Base-by-base conservation (phyloP, 2,888 invertebrate species). In the Drosophila monieri region DNA sequence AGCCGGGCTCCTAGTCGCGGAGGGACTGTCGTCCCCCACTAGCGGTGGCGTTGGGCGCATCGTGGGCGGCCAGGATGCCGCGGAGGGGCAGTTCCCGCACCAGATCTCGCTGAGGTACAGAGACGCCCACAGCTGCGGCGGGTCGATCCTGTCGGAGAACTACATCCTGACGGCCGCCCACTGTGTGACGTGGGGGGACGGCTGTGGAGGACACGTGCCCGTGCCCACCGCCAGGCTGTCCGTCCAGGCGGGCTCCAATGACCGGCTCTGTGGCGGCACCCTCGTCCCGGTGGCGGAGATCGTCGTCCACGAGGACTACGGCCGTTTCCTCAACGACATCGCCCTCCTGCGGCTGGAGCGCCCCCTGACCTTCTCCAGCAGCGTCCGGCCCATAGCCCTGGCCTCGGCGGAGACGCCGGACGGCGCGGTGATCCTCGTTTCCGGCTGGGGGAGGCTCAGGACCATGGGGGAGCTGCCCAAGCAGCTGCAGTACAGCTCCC, bases 371-470 rank as follows among this genome's bases (percentile, higher is more conserved):
- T 86, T 55, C 43, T 79, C 89, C 5, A 30, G 43, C 0, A 72
- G 44, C 23, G 83, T 91, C 6, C 62, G 88, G 60, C 52, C 89
- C 2, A 88, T 91, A 4, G 3, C 5, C 10, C 58, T 91, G 70
- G 80, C 85, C n/a, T 68, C 60, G 0, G 37, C 25, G 5, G 81
- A 80, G 30, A 75, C 87, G 8, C 83, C 89, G 0, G 67, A 55
- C 8, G 71, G 79, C 6, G 62, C 43, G 5, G 56, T 76, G 3
- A 73, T 90, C 9, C 62, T 80, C 4, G 80, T 90, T 21, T 86
- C 90, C 0, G 91, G 90, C 8, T 90, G 89, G 89, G 90, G 90
- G 30, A 80, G 73, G 14, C 14, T 84, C 12, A 62, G 61, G 12
- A 57, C 66, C 0, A 59, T 51, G 2, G 89, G 89, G 1, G 83